A percentile compares a stretch with the other conserved stretches of the same genome.
Conservation (phyloP, 2,113 vertebrate genomes). For the Excalfactoria chinensis region DNA sequence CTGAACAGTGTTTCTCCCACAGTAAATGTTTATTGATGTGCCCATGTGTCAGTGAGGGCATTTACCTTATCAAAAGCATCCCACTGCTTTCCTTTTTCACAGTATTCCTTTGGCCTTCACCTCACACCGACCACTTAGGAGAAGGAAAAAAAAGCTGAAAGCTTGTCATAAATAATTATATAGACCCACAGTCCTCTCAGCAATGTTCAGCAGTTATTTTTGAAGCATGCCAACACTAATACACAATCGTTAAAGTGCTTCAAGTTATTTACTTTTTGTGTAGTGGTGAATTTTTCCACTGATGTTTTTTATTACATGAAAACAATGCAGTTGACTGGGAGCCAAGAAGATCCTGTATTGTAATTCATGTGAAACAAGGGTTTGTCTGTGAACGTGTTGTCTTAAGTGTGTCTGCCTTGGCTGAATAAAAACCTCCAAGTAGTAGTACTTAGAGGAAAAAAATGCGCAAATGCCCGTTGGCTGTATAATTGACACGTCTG, state of each 20-base stretch:
- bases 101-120: conserved; percentile 55
- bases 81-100: conserved; percentile 39
- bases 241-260: conserved; percentile 39
- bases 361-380: not conserved
- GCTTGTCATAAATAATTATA: conserved; percentile 67
- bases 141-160: conserved; percentile 47
- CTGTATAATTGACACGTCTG: not conserved
- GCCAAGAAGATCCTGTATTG: conserved; percentile 23
- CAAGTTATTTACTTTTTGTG: conserved; percentile 67
- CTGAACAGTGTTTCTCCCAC: not conserved
- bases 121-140: conserved; percentile 38
- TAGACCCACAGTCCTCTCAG: conserved; percentile 4
- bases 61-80: not conserved
- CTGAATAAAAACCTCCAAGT: not conserved
- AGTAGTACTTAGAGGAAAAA: not conserved
- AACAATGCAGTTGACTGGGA: conserved; percentile 41
- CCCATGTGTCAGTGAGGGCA: not conserved
- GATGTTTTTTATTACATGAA: conserved; percentile 59
- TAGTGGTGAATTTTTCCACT: conserved; percentile 49
- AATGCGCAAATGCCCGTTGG: not conserved
- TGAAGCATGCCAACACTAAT: conserved; percentile 49
- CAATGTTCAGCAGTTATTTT: conserved; percentile 61
- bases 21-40: not conserved
- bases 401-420: not conserved
- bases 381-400: not conserved